A percentile compares a stretch with the other conserved stretches of the same genome.
Evolutionary conservation across 2,888 invertebrate genomes (phyloP).

Genomic region (Malacosoma neustria): DNA sequence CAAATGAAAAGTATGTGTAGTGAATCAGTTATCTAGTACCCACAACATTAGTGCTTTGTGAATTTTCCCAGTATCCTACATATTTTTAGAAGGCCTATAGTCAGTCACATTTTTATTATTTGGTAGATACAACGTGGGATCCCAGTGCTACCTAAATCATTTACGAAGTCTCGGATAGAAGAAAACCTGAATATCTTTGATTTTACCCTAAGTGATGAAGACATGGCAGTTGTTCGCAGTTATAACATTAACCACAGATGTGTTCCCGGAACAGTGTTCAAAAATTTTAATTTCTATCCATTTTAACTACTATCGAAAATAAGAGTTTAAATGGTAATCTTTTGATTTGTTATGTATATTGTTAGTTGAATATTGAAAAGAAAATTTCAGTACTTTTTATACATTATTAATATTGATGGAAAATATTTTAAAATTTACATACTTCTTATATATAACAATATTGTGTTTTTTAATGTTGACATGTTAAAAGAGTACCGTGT

Average conservation of each 20-base stretch:
- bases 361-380: too few species aligned
- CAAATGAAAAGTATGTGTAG: too few species aligned
- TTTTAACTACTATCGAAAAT: conserved; percentile 22
- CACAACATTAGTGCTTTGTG: too few species aligned
- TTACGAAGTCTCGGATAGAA: conserved; percentile 79
- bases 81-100: neutral
- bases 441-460: too few species aligned
- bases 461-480: too few species aligned
- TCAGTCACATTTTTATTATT: conserved; percentile 1
- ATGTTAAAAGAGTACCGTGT: too few species aligned
- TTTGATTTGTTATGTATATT: too few species aligned
- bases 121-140: conserved; percentile 77
- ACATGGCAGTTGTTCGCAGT: conserved; percentile 67
- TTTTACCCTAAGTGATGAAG: conserved; percentile 71
- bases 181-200: conserved; percentile 80
- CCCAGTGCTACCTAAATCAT: conserved; percentile 84
- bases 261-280: conserved; percentile 35
- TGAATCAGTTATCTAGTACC: too few species aligned
- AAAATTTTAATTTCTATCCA: conserved; percentile 35
- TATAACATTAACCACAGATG: conserved; percentile 74
- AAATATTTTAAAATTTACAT: too few species aligned
- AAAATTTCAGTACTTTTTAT: too few species aligned
- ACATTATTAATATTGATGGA: too few species aligned
- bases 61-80: too few species aligned
- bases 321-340: neutral